Evolutionary conservation across 2,888 invertebrate genomes (phyloP).

Genomic region (Orthonevra nobilis): DNA sequence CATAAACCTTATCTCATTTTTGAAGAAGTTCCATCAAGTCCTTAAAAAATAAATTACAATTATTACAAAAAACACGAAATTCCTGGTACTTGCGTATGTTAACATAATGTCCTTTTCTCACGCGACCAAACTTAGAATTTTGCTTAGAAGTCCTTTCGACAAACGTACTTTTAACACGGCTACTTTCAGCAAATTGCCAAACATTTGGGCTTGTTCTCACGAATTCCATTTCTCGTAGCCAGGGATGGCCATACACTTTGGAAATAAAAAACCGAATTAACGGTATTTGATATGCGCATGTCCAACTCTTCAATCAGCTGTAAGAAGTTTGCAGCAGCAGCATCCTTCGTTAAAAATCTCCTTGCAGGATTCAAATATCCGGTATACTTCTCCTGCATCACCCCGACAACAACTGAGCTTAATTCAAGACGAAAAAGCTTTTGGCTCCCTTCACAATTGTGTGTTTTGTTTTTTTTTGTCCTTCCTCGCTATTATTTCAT

Average conservation of each 20-base stretch:
- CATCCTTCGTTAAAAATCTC: slow-evolving; percentile 54
- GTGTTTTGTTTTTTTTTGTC: no score
- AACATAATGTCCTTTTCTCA: slow-evolving; percentile 39
- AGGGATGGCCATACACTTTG: no score
- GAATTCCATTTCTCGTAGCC: no score
- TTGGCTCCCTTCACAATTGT: no score
- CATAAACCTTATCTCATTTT: no score
- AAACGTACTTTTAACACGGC: background rate
- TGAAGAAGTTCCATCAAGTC: no score
- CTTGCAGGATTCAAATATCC: background rate
- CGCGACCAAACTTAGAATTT: no score
- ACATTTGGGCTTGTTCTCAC: no score
- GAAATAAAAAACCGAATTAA: slow-evolving; percentile 4
- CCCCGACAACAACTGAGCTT: slow-evolving; percentile 7
- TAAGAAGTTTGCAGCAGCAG: slow-evolving; percentile 56
- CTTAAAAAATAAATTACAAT: no score
- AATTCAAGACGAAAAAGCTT: slow-evolving; percentile 25
- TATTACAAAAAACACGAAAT: no score
- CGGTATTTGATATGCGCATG: slow-evolving; percentile 36
- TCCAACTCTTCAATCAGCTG: slow-evolving; percentile 47
- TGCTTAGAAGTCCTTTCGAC: background rate
- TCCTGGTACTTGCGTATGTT: no score
- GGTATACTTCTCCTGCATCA: background rate
- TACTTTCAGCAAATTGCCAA: no score
- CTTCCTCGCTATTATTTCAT: slow-evolving; percentile 59